Conservation (phyloP, 2,888 invertebrate species). For the Oscheius myriophilus region DNA sequence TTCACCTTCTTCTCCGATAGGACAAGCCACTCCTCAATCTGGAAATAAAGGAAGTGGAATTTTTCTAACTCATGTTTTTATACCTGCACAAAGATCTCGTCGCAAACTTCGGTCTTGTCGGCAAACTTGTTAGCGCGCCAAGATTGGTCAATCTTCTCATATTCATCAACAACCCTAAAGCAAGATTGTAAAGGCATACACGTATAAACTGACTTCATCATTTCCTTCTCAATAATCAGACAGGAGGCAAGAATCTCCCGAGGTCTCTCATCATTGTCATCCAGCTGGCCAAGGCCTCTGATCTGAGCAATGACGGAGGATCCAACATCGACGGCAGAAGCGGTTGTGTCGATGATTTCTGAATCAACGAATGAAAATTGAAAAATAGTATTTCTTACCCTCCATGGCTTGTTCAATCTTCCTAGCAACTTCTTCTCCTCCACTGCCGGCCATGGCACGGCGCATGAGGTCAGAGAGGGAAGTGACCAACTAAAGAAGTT, state of each 20-base stretch:
- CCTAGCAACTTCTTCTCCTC: constrained; percentile 16
- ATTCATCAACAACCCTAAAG: constrained; percentile 60
- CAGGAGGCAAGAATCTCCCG: constrained; percentile 74
- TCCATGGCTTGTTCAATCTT: constrained; percentile 7
- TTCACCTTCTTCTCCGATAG: constrained; percentile 50
- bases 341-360: constrained; percentile 81
- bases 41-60: neutral
- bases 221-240: constrained; percentile 72
- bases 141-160: constrained; percentile 59
- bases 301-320: constrained; percentile 78
- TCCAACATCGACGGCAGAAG: constrained; percentile 84
- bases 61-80: neutral
- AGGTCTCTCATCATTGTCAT: constrained; percentile 78
- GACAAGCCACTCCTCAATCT: constrained; percentile 51
- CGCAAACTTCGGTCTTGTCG: constrained; percentile 32
- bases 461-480: constrained; percentile 3
- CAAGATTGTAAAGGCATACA: neutral
- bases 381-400: neutral
- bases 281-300: constrained; percentile 80
- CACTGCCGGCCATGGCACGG: constrained; percentile 16
- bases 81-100: constrained; percentile 32
- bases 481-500: neutral
- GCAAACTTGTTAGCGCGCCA: constrained; percentile 50
- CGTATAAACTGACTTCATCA: constrained; percentile 55
- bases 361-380: constrained; percentile 34